Evolutionary conservation across 2,888 invertebrate genomes (phyloP), one percentile per base, ranked within the genome.

Genomic region (Oligia strigilis): DNA sequence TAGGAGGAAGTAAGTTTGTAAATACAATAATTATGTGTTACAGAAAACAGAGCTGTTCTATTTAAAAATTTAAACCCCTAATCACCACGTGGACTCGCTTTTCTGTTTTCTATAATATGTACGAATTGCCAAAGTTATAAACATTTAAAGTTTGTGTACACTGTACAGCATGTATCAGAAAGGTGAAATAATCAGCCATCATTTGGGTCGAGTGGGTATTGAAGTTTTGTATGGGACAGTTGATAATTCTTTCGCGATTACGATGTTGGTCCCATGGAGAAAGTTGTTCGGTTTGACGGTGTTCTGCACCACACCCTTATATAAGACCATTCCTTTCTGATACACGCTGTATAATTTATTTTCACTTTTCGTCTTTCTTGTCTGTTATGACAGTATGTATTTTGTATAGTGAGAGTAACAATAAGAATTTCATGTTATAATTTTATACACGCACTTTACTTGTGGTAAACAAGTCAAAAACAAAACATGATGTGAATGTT

Each of bases 11-110:
- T 58, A 14, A 65, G 19, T 72, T 29, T 81, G 78, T 81, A 77
- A 70, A 81, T 81, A 80, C 19, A 52, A 52, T 66, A 75, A 43
- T 52, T 13, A 29, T 60, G 8, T 74, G 14, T 40, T 80, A 14
- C 4, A 23, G 17, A 46, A 52, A 62, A 58, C 9, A 60, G 13
- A 62, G 9, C 58, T 46, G 19, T 66, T 71, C 11, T 43, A 17
- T 49, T 58, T 73, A 58, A 58, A 29, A 52, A 8, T 14, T 29
- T 3, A 23, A 65, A 19, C 40, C 4, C 40, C 14, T n/a, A 40
- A 40, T 29, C 46, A 46, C 46, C 2, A 46, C 9, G 43, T 43
- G n/a, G 0, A 72, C 36, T 36, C 3, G n/a, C 19, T 74, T 40
- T n/a, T 17, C n/a, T 2, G 40, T 60, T 49, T 49, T 40, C 13